phyloP scores from a whole-genome alignment of 2,797 vertebrate species.

The Toxotes lorentzi region DNA sequence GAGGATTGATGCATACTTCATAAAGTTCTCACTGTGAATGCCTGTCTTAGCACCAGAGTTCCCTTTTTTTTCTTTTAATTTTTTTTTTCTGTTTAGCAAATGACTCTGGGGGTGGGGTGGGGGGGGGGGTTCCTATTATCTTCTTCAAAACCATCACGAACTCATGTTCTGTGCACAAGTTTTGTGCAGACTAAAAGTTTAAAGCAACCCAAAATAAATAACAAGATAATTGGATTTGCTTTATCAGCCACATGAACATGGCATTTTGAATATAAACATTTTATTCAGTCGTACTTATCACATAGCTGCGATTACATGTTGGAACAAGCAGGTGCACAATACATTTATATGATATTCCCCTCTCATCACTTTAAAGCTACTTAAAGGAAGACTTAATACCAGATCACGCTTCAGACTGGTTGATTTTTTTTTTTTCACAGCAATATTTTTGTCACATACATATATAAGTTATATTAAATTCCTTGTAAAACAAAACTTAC shows the following conservation, averaged over 20 bases:
- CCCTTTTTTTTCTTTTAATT: not conserved
- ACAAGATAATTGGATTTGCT: not conserved
- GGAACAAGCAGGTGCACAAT: not conserved
- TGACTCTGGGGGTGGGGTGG: not conserved
- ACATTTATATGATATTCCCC: not conserved
- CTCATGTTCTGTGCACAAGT: not conserved
- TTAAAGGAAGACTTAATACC: not conserved
- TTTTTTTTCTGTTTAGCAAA: not conserved
- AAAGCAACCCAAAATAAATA: not conserved
- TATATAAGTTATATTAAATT: conserved; percentile 6
- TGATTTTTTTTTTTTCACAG: not conserved
- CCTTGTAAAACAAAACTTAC: conserved; percentile 17
- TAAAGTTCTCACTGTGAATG: not conserved
- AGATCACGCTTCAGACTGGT: not conserved
- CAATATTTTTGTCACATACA: conserved; percentile 1
- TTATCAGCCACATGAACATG: not conserved
- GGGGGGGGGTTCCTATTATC: not conserved
- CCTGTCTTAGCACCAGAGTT: not conserved
- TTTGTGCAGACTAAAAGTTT: not conserved
- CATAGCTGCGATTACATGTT: not conserved
- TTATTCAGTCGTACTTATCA: not conserved
- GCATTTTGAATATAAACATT: not conserved
- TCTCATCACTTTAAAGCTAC: conserved; percentile 1
- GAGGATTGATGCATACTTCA: not conserved
- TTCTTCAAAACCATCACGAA: not conserved